These are phyloP conservation scores for Pseudopodoces humilis DNA, from an alignment of 2,113 vertebrate species.

Conservation along the genomic window DNA sequence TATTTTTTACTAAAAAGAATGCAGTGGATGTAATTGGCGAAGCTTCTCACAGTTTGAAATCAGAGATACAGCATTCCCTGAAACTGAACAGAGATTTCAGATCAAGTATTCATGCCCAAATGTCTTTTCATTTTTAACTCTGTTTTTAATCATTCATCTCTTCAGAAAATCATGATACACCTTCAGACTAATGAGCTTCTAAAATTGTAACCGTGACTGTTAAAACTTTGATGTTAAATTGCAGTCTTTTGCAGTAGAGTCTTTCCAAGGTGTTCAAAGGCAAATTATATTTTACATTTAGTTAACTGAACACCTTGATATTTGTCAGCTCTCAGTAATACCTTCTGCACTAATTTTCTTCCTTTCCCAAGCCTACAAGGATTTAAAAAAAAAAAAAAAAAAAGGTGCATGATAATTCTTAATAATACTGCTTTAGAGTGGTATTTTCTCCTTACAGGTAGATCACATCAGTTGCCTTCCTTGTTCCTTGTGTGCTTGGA, in stretches of 20 bases:
- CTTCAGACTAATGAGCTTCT: slow-evolving; percentile 31
- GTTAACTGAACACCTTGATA: neutral
- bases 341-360: neutral
- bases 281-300: slow-evolving; percentile 22
- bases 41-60: neutral
- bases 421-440: neutral
- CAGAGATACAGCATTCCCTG: neutral
- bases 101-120: neutral
- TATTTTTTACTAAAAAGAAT: neutral
- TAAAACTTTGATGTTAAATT: slow-evolving; percentile 31
- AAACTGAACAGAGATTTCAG: neutral
- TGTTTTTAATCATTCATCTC: slow-evolving; percentile 33
- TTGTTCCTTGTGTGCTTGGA: neutral
- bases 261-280: slow-evolving; percentile 18
- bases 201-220: neutral
- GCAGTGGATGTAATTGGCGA: neutral
- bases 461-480: neutral
- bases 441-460: neutral
- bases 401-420: neutral
- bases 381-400: neutral
- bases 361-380: neutral
- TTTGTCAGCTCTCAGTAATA: slow-evolving; percentile 26
- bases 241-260: neutral
- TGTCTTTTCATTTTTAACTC: slow-evolving; percentile 12
- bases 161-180: neutral